Conservation (phyloP, 2,888 invertebrate species). For the Ctena decussata region DNA sequence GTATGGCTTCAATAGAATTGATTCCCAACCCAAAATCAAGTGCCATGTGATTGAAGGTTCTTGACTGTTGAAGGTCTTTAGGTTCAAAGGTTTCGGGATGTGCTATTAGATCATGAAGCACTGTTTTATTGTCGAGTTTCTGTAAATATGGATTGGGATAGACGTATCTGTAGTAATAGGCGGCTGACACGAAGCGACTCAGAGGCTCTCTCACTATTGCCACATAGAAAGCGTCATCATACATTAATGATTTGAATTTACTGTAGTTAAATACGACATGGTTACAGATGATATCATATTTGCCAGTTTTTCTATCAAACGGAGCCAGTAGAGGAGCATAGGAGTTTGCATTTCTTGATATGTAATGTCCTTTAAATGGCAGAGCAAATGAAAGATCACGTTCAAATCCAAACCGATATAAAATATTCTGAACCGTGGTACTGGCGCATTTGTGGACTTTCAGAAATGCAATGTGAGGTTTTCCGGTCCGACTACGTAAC, state of each 20-base stretch:
- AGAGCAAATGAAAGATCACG: neutral
- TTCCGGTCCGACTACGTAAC: neutral
- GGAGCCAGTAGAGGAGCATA: neutral
- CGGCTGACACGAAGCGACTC: neutral
- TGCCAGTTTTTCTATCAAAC: neutral
- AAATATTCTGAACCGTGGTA: slow-evolving; percentile 35
- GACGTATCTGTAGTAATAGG: neutral
- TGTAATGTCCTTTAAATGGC: neutral
- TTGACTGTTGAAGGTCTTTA: neutral
- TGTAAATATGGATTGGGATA: neutral
- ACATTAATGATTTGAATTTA: neutral
- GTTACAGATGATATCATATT: slow-evolving; percentile 13
- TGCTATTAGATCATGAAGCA: neutral
- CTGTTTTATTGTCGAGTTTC: neutral
- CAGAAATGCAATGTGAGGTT: slow-evolving; percentile 29
- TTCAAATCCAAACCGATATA: slow-evolving; percentile 20
- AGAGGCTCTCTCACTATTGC: slow-evolving; percentile 7
- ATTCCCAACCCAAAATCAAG: neutral
- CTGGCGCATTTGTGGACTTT: slow-evolving; percentile 44
- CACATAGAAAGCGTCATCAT: neutral
- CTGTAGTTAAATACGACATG: neutral
- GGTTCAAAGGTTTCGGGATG: neutral
- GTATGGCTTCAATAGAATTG: neutral
- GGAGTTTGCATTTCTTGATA: neutral
- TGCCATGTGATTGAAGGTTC: neutral